Evolutionary conservation across 1,140 invertebrate species (phyloP).

Genomic region (Tenebrio molitor): DNA sequence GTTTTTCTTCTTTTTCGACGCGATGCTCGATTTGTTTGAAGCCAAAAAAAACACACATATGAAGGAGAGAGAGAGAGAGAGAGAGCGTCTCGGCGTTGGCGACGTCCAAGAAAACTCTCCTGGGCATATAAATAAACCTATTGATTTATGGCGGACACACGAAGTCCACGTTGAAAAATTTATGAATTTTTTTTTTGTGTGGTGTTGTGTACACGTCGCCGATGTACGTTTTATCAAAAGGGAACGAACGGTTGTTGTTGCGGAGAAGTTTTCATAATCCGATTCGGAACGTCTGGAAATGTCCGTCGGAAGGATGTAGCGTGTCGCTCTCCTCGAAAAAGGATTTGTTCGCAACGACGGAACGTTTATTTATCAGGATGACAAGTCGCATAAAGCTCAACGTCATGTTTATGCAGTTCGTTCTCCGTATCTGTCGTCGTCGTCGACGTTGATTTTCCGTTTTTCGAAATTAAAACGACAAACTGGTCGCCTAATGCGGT

Average conservation of each 20-base stretch:
- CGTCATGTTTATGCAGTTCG: slow-evolving; percentile 12
- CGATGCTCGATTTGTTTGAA: slow-evolving; percentile 32
- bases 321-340: slow-evolving; percentile 15
- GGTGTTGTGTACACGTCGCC: slow-evolving; percentile 21
- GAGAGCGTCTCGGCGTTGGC: slow-evolving; percentile 25
- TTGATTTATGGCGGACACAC: slow-evolving; percentile 6
- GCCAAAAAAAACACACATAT: slow-evolving; percentile 42
- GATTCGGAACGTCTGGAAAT: slow-evolving; percentile 22
- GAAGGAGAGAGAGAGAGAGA: slow-evolving; percentile 34
- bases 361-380: slow-evolving; percentile 29
- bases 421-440: not conserved
- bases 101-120: slow-evolving; percentile 12
- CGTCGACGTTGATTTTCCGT: not conserved
- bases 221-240: slow-evolving; percentile 18
- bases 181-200: slow-evolving; percentile 26
- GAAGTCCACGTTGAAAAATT: not conserved
- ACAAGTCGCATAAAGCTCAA: slow-evolving; percentile 21
- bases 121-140: slow-evolving; percentile 25
- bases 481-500: not conserved
- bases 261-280: slow-evolving; percentile 12
- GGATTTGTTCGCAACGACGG: slow-evolving; percentile 3
- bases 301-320: slow-evolving; percentile 19
- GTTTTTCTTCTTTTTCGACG: slow-evolving; percentile 56
- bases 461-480: slow-evolving; percentile 12
- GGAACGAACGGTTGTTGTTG: slow-evolving; percentile 7